These are phyloP conservation scores for Rhimphoctona megacephalus DNA, from an alignment of 2,888 invertebrate genomes.

Conservation along the genomic window DNA sequence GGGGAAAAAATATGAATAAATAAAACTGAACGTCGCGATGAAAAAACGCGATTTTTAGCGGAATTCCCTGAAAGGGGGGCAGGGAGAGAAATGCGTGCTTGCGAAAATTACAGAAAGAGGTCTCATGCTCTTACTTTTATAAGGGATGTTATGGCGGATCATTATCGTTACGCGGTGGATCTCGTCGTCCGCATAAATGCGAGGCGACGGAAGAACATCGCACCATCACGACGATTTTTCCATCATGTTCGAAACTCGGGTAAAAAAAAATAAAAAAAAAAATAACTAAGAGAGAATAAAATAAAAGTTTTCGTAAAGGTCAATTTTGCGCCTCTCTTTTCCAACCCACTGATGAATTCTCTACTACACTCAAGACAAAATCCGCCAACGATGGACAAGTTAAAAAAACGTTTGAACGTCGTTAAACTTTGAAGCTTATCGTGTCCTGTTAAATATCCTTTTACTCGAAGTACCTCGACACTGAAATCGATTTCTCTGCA, in stretches of 20 bases:
- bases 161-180: conserved; percentile 66
- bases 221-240: conserved; percentile 36
- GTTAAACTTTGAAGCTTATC: conserved; percentile 23
- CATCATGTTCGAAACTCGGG: conserved; percentile 44
- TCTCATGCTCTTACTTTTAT: conserved; percentile 44
- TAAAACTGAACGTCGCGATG: not conserved
- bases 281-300: not conserved
- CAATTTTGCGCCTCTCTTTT: conserved; percentile 59
- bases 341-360: conserved; percentile 42
- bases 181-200: conserved; percentile 41
- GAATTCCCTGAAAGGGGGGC: not conserved
- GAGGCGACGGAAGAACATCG: conserved; percentile 32
- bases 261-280: conserved; percentile 17
- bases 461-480: not conserved
- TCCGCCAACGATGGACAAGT: conserved; percentile 4
- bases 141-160: conserved; percentile 62
- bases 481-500: not conserved
- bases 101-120: conserved; percentile 37
- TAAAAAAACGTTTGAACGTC: not conserved
- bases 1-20: not conserved
- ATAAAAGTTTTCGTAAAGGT: conserved; percentile 63
- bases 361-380: not conserved
- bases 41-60: conserved; percentile 8
- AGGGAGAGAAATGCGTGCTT: conserved; percentile 8
- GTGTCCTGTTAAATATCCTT: not conserved